Evolutionary conservation across 2,888 invertebrate species (phyloP).

Genomic region (Fragum whitleyi): DNA sequence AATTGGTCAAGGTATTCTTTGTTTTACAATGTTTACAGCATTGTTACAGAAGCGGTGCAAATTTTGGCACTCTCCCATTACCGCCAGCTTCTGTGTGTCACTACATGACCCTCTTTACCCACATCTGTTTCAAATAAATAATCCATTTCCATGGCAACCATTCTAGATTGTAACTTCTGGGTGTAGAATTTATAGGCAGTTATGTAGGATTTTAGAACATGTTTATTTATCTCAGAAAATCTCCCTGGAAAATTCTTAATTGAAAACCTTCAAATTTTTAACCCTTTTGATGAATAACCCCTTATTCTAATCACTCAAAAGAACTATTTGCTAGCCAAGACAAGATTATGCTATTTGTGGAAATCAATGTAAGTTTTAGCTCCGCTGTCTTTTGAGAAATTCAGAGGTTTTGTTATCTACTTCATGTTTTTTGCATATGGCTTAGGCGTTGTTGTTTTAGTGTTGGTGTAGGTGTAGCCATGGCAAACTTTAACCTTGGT

Average conservation of each 20-base stretch:
- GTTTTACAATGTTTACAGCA: conserved; percentile 28
- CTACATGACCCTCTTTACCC: conserved; percentile 42
- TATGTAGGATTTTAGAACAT: conserved; percentile 28
- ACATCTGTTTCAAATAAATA: conserved; percentile 66
- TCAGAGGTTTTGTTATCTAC: too few species aligned
- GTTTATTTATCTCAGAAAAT: conserved; percentile 17
- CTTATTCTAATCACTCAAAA: too few species aligned
- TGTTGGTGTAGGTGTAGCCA: too few species aligned
- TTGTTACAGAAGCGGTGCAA: conserved; percentile 1
- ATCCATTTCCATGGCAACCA: conserved; percentile 17
- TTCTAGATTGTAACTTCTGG: conserved; percentile 23
- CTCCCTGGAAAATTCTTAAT: conserved; percentile 3
- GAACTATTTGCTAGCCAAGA: too few species aligned
- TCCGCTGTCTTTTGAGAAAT: too few species aligned
- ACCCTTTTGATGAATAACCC: neutral
- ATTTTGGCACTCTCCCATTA: conserved; percentile 37
- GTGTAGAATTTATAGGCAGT: conserved; percentile 24
- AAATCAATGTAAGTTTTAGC: too few species aligned
- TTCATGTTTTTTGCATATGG: too few species aligned
- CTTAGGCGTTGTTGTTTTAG: too few species aligned
- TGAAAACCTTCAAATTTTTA: conserved; percentile 3
- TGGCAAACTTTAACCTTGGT: too few species aligned
- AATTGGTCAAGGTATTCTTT: neutral
- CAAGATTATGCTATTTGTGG: too few species aligned
- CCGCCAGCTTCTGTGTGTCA: conserved; percentile 60